Percentiles rank a stretch among this genome's conserved stretches.
These are phyloP conservation scores for Caenorhabditis macrosperma DNA, from an alignment of 2,888 invertebrate species.

Conservation along the genomic window DNA sequence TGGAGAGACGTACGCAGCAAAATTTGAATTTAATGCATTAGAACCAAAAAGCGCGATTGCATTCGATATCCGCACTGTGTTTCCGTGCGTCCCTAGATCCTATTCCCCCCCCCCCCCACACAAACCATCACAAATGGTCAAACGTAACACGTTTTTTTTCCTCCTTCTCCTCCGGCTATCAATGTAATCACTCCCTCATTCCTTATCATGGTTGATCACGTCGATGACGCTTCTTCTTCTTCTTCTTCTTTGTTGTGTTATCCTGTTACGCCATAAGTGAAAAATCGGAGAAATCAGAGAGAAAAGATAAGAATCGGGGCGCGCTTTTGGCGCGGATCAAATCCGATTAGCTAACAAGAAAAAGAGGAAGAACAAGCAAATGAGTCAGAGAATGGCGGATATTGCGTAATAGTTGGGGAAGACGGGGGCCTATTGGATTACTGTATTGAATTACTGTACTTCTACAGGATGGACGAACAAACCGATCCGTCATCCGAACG, in stretches of 20 bases:
- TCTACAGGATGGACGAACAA: constrained; percentile 58
- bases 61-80: no score
- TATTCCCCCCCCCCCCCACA: background rate
- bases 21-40: no score
- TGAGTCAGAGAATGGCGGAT: background rate
- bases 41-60: no score
- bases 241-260: background rate
- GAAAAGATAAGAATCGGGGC: background rate
- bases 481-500: constrained; percentile 72
- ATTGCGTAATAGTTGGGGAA: background rate
- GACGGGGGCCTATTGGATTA: no score
- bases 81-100: background rate
- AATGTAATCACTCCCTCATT: no score
- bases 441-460: background rate
- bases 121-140: no score
- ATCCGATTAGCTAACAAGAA: background rate
- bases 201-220: background rate
- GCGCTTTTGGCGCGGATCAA: background rate
- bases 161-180: background rate
- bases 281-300: background rate
- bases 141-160: background rate
- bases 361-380: background rate
- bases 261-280: background rate
- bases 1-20: no score
- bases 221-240: background rate